phyloP scores from a whole-genome alignment of 2,113 vertebrate species.

The Esox niger region DNA sequence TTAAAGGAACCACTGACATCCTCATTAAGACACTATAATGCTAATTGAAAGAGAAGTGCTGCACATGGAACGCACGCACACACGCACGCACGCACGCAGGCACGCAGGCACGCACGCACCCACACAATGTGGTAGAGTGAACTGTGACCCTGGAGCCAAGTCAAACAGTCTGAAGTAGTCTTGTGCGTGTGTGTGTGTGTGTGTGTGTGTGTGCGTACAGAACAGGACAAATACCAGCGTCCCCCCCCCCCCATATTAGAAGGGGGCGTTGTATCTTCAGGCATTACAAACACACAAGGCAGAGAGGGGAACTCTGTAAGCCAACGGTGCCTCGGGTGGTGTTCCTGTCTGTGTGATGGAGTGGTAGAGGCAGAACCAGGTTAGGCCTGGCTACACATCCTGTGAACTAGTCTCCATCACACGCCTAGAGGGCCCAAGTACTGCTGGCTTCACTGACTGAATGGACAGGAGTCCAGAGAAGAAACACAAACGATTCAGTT shows the following conservation, averaged over 20 bases:
- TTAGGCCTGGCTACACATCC: not conserved
- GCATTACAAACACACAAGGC: not conserved
- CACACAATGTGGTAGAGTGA: not conserved
- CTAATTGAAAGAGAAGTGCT: constrained; percentile 5
- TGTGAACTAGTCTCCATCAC: too few relatives aligned
- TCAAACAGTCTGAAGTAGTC: not conserved
- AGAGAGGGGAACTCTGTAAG: not conserved
- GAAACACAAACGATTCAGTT: too few relatives aligned
- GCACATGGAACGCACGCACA: not conserved
- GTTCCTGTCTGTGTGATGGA: not conserved
- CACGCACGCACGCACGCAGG: not conserved
- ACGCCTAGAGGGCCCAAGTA: too few relatives aligned
- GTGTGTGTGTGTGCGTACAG: not conserved
- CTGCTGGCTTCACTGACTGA: too few relatives aligned
- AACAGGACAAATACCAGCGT: too few relatives aligned
- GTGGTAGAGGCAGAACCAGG: not conserved
- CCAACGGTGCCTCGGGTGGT: not conserved
- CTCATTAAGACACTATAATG: constrained; percentile 12
- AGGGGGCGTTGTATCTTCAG: not conserved
- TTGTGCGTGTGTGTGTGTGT: not conserved
- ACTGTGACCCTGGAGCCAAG: constrained; percentile 2
- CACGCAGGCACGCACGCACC: not conserved
- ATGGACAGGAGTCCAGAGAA: too few relatives aligned
- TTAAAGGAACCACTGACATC: constrained; percentile 7
- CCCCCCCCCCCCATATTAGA: too few relatives aligned